Percentiles rank a stretch among this genome's conserved stretches.
Evolutionary conservation across 1,140 invertebrate species (phyloP).

Genomic region (Heliconius melpomene): DNA sequence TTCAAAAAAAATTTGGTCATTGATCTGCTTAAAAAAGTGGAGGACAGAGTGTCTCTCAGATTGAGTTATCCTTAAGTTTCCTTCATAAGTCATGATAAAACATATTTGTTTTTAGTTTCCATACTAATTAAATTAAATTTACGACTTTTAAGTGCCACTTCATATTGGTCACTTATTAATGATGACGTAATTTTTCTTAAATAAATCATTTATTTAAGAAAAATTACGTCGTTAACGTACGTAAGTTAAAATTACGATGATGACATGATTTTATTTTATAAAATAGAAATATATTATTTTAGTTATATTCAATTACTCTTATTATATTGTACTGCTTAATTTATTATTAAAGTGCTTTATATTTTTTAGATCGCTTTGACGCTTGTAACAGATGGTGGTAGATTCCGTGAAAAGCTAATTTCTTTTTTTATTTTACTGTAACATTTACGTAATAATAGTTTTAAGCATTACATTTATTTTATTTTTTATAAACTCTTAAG

Average conservation of each 20-base stretch:
- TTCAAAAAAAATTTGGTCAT: background rate
- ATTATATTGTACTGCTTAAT: background rate
- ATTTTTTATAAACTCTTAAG: background rate
- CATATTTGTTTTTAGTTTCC: too few species aligned
- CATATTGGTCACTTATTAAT: too few species aligned
- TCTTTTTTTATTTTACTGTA: background rate
- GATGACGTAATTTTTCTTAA: too few species aligned
- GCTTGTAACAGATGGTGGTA: slow-evolving; percentile 21
- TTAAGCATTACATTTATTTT: background rate
- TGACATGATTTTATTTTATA: background rate
- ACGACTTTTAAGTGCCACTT: too few species aligned
- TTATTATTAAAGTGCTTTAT: slow-evolving; percentile 22
- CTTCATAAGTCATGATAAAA: too few species aligned
- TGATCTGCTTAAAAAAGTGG: background rate
- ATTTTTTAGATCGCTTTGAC: slow-evolving; percentile 22
- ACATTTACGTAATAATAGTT: slow-evolving; percentile 5
- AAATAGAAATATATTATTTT: background rate
- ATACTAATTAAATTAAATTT: too few species aligned
- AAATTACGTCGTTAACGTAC: too few species aligned
- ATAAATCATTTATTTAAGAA: too few species aligned
- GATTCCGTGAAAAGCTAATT: background rate
- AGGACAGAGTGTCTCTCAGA: too few species aligned
- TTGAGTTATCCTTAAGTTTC: too few species aligned
- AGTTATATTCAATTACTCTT: background rate
- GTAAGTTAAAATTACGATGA: too few species aligned